Base-by-base conservation (phyloP, 2,113 vertebrate genomes). In the Rhinichthys klamathensis region DNA sequence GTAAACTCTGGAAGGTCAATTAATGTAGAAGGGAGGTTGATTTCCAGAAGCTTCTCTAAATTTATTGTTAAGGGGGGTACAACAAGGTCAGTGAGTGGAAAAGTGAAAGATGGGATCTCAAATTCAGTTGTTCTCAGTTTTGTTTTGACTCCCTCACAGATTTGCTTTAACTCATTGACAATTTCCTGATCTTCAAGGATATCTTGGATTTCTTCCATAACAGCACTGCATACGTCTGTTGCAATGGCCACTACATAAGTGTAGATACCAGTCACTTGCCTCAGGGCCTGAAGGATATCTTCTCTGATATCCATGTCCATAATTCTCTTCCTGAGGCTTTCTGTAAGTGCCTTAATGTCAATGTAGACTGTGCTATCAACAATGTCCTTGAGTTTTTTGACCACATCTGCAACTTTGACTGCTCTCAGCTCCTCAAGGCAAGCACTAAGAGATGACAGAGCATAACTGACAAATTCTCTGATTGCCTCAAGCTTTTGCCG, bases 51-150 rank as follows among this genome's bases (percentile, higher is more conserved):
- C 21, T 49, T 89, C 63, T 93, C 94, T 86, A 97, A 90, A 84
- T 93, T 95, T 77, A 99, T 87, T 78, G 92, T 94, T 84, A 92
- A 85, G 23, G 96, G 95, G 41, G 95, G 94, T 32, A 98, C 88
- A 87, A 44, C 89, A 82, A 99, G 89, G 91, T 97, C 92, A 85
- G 97, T 99, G 44, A 98, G 83, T 46, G 96, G 97, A 69, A 99
- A 67, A n/a, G 83, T 90, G 85, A 99, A 96, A 60, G 93, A 94
- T 60, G 96, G 97, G 1, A 92, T 95, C 80, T 76, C 92, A 85
- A 96, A 91, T 13, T 96, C 94, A 82, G 90, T 92, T 87, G n/a
- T 90, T 69, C 84, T 95, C 41, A 98, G 90, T 82, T 92, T 95
- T 70, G 6, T 16, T 87, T 46, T 92, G 90, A 92, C 27, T 0